phyloP scores from a whole-genome alignment of 2,797 vertebrate species.

The Paratrypauchen microcephalus region DNA sequence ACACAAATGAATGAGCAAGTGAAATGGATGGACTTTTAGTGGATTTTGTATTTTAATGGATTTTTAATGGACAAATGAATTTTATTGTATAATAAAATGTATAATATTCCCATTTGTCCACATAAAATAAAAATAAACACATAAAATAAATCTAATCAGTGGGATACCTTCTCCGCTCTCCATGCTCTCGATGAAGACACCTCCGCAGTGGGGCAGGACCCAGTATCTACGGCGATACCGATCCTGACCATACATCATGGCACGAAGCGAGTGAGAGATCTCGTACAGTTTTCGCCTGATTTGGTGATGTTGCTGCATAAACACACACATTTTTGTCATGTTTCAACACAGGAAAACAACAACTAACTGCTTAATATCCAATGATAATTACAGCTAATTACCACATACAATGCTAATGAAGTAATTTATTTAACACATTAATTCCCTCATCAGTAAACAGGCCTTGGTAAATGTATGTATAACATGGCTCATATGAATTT shows the following conservation, averaged over 20 bases:
- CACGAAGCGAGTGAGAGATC: constrained; percentile 92
- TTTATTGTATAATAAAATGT: too few relatives aligned
- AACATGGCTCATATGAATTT: constrained; percentile 20
- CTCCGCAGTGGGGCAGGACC: constrained; percentile 97
- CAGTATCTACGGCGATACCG: constrained; percentile 95
- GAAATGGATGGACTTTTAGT: neutral
- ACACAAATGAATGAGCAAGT: neutral
- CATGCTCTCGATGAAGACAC: constrained; percentile 95
- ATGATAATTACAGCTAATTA: constrained; percentile 32
- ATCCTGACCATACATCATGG: constrained; percentile 97
- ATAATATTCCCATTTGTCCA: neutral
- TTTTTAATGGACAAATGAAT: too few relatives aligned
- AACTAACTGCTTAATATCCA: constrained; percentile 8
- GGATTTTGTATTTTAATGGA: too few relatives aligned
- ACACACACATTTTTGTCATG: constrained; percentile 18
- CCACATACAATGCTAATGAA: constrained; percentile 39
- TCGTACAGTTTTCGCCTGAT: constrained; percentile 95
- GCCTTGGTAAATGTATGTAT: constrained; percentile 19
- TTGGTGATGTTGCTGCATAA: constrained; percentile 93
- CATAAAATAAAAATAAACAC: neutral
- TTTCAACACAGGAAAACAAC: constrained; percentile 28
- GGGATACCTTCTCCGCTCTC: constrained; percentile 94
- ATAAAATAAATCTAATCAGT: neutral
- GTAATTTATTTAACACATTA: constrained; percentile 48
- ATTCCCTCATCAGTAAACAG: constrained; percentile 38